These are phyloP conservation scores for Scolopax bukidnonensis DNA, from an alignment of 2,797 vertebrate genomes.

Conservation along the genomic window DNA sequence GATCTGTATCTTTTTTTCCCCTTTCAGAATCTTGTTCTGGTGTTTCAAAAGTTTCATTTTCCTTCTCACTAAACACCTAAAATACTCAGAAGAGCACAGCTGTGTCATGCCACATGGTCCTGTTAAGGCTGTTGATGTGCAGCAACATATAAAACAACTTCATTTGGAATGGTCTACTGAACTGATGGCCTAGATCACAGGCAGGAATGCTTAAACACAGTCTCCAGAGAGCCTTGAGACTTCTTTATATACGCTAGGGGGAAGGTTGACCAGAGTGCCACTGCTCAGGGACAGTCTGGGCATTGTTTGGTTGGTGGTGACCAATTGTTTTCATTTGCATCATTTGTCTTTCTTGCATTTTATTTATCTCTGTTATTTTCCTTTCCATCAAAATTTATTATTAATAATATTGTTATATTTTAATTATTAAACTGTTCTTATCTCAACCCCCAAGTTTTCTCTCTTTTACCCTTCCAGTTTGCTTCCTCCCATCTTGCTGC, in stretches of 20 bases:
- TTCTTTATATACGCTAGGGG: not conserved
- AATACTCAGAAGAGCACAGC: not conserved
- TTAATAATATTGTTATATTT: not conserved
- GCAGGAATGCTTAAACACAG: not conserved
- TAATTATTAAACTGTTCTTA: not conserved
- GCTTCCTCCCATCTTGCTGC: not conserved
- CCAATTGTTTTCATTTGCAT: not conserved
- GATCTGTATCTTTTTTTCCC: not conserved
- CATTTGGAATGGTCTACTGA: not conserved
- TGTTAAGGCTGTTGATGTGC: not conserved
- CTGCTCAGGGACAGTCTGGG: not conserved
- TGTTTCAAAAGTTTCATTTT: not conserved
- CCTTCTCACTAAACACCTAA: not conserved
- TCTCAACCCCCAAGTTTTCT: not conserved
- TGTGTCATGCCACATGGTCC: not conserved
- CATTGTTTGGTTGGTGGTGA: not conserved
- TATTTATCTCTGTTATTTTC: not conserved
- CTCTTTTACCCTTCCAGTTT: not conserved
- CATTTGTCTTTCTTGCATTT: not conserved
- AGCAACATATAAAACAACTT: not conserved
- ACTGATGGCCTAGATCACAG: not conserved
- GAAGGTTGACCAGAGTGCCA: not conserved
- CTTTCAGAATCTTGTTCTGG: not conserved
- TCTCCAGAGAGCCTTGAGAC: not conserved
- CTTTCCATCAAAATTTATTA: not conserved